Evolutionary conservation across 37 sponge, comb jelly and placozoan species (phyloP), one percentile per base, ranked within the genome.

Genomic region (Geodia barretti): DNA sequence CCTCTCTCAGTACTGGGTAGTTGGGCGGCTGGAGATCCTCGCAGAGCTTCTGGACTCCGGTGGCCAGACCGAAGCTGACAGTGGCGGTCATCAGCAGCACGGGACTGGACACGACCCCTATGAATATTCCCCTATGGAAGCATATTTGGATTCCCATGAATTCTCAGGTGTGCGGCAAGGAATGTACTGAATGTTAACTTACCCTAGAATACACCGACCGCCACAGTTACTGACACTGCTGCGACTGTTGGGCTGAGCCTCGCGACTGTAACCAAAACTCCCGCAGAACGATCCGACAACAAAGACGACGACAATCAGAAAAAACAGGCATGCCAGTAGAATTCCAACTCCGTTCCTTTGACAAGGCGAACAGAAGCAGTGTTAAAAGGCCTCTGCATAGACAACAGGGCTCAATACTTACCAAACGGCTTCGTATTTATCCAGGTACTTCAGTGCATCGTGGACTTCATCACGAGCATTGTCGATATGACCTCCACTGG

Each of bases 211-310:
- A 3, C 43, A 24, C 9, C 21, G 42, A 8, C 69, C 80, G 47
- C 80, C 80, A 80, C 71, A 60, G 70, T 80, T 32, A 1, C 69
- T 25, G 25, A 80, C 39, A 34, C 25, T 21, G 38, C 60, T 80
- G 26, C 80, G 38, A 5, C 70, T 68, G 25, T 70, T 37, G 1
- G 80, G 70, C 9, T 14, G 60, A 32, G 71, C 71, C 1, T 70
- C 38, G 4, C 25, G 35, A 24, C 69, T 67, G 9, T 59, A 80
- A n/a, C 80, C 80, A 70, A 80, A 80, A n/a, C 67, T 31, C 28
- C 80, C 80, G 58, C 80, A 80, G 36, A 80, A 59, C 5, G 40
- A 7, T 4, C 80, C 71, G 21, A 80, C 20, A 21, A 32, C 21
- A 35, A 59, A 80, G 38, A 80, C 26, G 35, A 80, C n/a, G 21